Evolutionary conservation across 1,140 invertebrate species (phyloP).

Genomic region (Drosophila setifemur): DNA sequence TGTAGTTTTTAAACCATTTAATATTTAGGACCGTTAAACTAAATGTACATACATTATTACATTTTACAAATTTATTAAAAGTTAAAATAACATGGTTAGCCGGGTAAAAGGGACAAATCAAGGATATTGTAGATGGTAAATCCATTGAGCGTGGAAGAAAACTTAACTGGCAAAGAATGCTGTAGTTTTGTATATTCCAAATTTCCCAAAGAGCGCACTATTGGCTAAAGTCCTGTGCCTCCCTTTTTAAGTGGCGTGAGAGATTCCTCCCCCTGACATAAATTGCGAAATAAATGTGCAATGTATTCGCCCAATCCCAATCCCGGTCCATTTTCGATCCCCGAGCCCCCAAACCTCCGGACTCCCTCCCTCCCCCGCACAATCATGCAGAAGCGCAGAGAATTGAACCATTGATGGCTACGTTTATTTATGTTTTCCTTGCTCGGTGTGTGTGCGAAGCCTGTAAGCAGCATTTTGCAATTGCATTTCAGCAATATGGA

Average conservation of each 20-base stretch:
- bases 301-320: constrained; percentile 5
- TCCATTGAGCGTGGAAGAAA: too few relatives aligned
- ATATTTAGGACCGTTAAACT: too few relatives aligned
- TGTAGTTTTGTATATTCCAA: too few relatives aligned
- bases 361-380: neutral
- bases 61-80: too few relatives aligned
- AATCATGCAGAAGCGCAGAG: constrained; percentile 40
- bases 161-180: too few relatives aligned
- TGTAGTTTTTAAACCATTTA: too few relatives aligned
- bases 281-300: constrained; percentile 55
- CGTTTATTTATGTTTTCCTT: constrained; percentile 62
- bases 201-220: neutral
- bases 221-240: neutral
- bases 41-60: too few relatives aligned
- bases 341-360: too few relatives aligned
- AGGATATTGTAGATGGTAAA: too few relatives aligned
- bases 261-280: constrained; percentile 33
- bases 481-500: constrained; percentile 66
- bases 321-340: neutral
- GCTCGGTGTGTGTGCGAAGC: constrained; percentile 41
- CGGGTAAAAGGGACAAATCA: too few relatives aligned
- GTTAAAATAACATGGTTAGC: too few relatives aligned
- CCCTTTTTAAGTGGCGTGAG: neutral
- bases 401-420: constrained; percentile 69
- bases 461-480: constrained; percentile 62